Evolutionary conservation across 2,113 vertebrate genomes (phyloP).

Genomic region (Suncus etruscus): DNA sequence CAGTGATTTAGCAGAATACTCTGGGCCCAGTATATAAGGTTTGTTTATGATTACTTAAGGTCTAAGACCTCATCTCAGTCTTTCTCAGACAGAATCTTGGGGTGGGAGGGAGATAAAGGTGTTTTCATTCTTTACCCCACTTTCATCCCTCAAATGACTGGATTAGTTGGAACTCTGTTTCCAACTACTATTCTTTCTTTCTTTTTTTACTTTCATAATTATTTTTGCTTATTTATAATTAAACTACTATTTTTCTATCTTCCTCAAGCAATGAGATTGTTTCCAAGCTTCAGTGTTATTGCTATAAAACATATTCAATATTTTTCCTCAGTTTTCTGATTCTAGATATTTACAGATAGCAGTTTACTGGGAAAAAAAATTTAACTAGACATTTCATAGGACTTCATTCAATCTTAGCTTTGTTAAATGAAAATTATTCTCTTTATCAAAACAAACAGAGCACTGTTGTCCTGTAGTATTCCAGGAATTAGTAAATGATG

Average conservation of each 20-base stretch:
- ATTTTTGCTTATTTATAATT: no score
- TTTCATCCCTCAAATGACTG: no score
- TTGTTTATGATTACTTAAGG: background rate
- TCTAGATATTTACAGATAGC: background rate
- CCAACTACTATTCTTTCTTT: no score
- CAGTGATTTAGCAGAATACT: slow-evolving; percentile 16
- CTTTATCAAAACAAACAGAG: background rate
- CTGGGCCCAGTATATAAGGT: background rate
- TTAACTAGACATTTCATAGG: background rate
- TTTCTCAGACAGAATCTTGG: slow-evolving; percentile 1
- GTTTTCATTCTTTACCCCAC: no score
- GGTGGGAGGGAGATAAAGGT: background rate
- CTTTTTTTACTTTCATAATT: no score
- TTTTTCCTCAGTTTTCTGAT: background rate
- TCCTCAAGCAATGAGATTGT: background rate
- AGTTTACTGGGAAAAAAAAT: background rate
- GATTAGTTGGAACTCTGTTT: no score
- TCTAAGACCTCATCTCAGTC: background rate
- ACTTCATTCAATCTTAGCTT: slow-evolving; percentile 45
- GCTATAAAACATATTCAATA: background rate
- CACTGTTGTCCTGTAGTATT: background rate
- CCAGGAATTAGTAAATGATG: background rate
- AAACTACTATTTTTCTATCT: background rate
- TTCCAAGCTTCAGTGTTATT: background rate
- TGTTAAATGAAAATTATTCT: slow-evolving; percentile 40